Evolutionary conservation across 1,140 invertebrate genomes (phyloP), one percentile per base, ranked within the genome.

Genomic region (Brachionus sp.): DNA sequence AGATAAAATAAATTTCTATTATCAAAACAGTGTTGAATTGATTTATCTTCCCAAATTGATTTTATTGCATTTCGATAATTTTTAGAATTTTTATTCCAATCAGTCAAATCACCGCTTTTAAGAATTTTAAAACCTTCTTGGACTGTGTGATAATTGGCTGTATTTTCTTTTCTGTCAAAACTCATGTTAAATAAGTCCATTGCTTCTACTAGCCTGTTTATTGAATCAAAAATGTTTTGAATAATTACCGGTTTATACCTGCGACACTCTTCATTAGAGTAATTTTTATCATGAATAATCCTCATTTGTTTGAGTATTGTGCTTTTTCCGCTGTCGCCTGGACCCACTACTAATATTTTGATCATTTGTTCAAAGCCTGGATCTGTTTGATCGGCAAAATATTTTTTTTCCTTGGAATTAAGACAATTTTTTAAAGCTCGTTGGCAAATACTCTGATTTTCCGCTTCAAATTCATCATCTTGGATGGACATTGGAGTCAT

Each of bases 281-380:
- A 98, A 85, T 96, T 96, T 92, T 99, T 95, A 84, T 98, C 96
- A 91, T 99, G 98, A 86, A 99, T 92, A 90, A 99, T 99, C 88
- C 96, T 93, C 97, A 99, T 99, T 91, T 99, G 98, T 91, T 99
- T 99, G 86, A 99, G 96, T 89, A 99, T 98, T 85, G 97, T 99
- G 87, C 95, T 98, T 91, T 99, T 99, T 85, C 97, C 97, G 62
- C 96, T 98, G 90, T 92, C 87, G 88, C 91, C 77, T 6, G 77
- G 77, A 9, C 77, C 77, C 25, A 80, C 35, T 5, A 80, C 50
- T 23, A 80, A 66, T 16, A 80, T 80, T 66, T 80, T 80, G 19
- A 80, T 66, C 70, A 33, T 46, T 25, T 75, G 70, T 25, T 29
- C 70, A 23, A 44, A 19, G 13, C 44, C 13, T 23, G 64, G 33